Base-by-base conservation (phyloP, 1,140 invertebrate species). In the Tetraneura akinire region DNA sequence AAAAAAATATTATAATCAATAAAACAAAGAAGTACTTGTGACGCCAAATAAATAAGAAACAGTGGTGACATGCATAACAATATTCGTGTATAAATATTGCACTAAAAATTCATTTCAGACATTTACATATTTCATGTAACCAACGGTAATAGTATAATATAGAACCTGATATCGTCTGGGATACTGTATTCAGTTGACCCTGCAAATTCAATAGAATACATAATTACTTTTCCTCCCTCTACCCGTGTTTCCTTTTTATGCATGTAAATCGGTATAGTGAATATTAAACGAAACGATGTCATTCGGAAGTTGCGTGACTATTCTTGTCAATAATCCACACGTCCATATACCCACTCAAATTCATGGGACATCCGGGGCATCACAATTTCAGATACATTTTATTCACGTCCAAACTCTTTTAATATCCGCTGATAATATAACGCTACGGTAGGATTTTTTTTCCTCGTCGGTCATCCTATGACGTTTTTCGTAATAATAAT, bases 281-380 rank as follows among this genome's bases (percentile, higher is more conserved):
- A 74, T 74, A 74, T 74, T 74, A 74, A 74, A 55, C 29, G 49
- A 74, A 32, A 51, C 71, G 71, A 74, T 37, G 4, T 29, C 70
- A 21, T 26, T 32, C 47, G 71, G 47, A 74, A 74, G 49, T 74
- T 21, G 26, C 51, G 49, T 74, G 29, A 74, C 71, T 18, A 47
- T 49, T 68, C 45, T 74, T 55, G 49, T 74, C 49, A 55, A 74
- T 74, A 74, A 55, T 53, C 55, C 14, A 74, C 29, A 74, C 71
- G 49, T 55, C 26, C 47, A 21, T 49, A n/a, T 18, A 55, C 42
- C 21, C 47, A 26, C 71, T 1, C 49, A 23, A 73, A 47, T 73
- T 47, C n/a, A 10, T 16, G 13, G 68, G 1, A 71, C 51, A 55
- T 74, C 71, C 71, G 71, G 71, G 5, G 49, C 16, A n/a, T n/a